A percentile compares a stretch with the other conserved stretches of the same genome.
Evolutionary conservation across 2,113 vertebrate species (phyloP).

Genomic region (Coptodon rendalli): DNA sequence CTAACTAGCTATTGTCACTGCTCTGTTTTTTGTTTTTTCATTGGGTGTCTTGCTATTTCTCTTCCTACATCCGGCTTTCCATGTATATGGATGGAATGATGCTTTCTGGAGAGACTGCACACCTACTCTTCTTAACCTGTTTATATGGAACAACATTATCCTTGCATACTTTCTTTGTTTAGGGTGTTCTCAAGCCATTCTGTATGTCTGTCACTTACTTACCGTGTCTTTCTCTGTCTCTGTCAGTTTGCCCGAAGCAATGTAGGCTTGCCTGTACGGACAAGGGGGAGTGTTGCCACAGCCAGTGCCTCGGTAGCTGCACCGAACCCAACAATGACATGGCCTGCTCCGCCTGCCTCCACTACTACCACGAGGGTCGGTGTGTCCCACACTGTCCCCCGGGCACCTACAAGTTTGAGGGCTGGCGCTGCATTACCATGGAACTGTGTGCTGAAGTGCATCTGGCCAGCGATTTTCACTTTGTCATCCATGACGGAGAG

Average conservation of each 20-base stretch:
- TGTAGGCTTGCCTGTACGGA: constrained; percentile 88
- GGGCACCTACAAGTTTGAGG: constrained; percentile 90
- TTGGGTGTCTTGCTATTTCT: background rate
- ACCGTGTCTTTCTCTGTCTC: constrained; percentile 34
- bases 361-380: constrained; percentile 83
- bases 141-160: background rate
- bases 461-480: constrained; percentile 75
- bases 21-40: background rate
- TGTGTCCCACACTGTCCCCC: constrained; percentile 86
- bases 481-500: constrained; percentile 91
- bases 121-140: background rate
- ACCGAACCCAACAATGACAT: constrained; percentile 77
- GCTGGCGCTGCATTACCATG: constrained; percentile 93
- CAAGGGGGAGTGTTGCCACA: constrained; percentile 86
- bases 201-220: background rate
- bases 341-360: constrained; percentile 87
- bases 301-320: constrained; percentile 92
- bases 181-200: background rate
- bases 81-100: background rate
- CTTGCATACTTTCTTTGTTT: background rate
- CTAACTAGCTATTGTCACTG: background rate
- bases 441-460: constrained; percentile 85
- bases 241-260: constrained; percentile 81
- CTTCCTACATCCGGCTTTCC: background rate
- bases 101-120: background rate